Evolutionary conservation across 2,113 vertebrate genomes (phyloP), one percentile per base, ranked within the genome.

Genomic region (Ellobius talpinus): DNA sequence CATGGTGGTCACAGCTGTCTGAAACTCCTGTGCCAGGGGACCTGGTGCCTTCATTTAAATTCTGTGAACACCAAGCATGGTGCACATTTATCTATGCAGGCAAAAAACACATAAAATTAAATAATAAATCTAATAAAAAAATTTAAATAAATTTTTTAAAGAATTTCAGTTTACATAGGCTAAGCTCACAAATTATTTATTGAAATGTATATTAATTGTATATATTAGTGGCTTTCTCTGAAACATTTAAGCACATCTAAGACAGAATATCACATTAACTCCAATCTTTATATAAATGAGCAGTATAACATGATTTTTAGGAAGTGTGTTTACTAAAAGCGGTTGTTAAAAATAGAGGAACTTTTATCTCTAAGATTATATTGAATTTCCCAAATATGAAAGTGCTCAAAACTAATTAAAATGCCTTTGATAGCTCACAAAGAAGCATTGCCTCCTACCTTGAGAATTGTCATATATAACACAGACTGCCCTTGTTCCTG

Each of bases 321-420:
- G 73, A 42, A 50, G 14, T 50, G 72, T 31, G 58, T n/a, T 74
- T 91, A 45, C 31, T 74, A 65, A 89, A 33, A 7, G n/a, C 23
- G 65, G 24, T 74, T 24, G 39, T 76, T 42, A n/a, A 91, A 94
- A 90, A 73, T 17, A 61, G 63, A 89, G 63, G 36, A 77, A 84
- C 45, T 63, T 26, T 21, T 31, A 50, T 86, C n/a, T 79, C 79
- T 91, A 68, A 77, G 50, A 61, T 88, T 68, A 73, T 13, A 68
- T 61, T 87, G 29, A 82, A 87, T 93, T 76, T 95, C 5, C 65
- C 52, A 95, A 86, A 77, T 72, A 31, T 65, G 93, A 76, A 95
- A 76, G n/a, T 58, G 55, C 5, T 21, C 19, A 47, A 63, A 90
- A 61, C 36, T 47, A 61, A 29, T 63, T 10, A 78, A 52, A 36